Base-by-base conservation (phyloP, 2,888 invertebrate species). In the Uropetala carovei region DNA sequence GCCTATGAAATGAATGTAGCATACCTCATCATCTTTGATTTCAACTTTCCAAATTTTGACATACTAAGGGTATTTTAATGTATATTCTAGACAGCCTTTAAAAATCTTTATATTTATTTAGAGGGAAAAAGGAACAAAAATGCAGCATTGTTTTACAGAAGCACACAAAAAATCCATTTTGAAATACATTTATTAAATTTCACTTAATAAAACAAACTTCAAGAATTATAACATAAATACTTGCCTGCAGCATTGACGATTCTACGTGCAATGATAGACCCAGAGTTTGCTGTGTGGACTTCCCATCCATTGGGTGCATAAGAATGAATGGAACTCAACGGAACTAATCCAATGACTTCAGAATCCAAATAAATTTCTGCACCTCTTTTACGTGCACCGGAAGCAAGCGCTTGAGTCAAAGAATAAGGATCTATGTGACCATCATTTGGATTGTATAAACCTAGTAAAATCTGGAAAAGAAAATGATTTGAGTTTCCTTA, bases 371-470 rank as follows among this genome's bases (percentile, higher is more conserved):
- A 92, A 10, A 95, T 94, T 81, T 94, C 93, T 9, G 95, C 95
- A 27, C 95, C 95, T 92, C 94, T 94, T 75, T 93, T 93, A 56
- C 94, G 93, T 8, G 95, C 95, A 43, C 95, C 95, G n/a, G 93
- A 93, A 13, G 95, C 95, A 92, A 95, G 93, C 14, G 95, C 95
- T 93, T 94, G 94, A 0, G 95, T 95, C 91, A 95, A 93, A 14
- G 95, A 95, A 93, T 95, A 94, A 0, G 95, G 95, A 93, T 95
- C 95, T 43, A 95, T 94, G 93, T 95, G 95, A 8, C 95, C 95
- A 93, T 95, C 95, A 60, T 94, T 94, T 3, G 95, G 94, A 82
- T 94, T 95, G 93, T 94, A 95, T 14, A 95, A 93, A 10, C 95
- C 95, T 82, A 94, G 94, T 84, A 95, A 92, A 68, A 95, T 93